phyloP scores from a whole-genome alignment of 2,888 invertebrate species.

The Zygothrica quintamaculata region DNA sequence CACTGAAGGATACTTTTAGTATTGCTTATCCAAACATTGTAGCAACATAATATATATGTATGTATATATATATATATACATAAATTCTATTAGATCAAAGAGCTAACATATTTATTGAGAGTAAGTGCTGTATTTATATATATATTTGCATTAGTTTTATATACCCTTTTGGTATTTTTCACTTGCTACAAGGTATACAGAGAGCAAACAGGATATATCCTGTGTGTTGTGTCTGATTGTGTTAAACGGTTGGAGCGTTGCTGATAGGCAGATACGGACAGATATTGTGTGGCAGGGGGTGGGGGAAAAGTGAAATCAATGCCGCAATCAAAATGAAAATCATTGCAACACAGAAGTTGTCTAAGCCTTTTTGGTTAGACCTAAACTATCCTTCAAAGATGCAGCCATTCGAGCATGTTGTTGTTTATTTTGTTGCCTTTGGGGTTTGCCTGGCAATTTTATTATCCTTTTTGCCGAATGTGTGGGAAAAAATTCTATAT shows the following conservation, averaged over 20 bases:
- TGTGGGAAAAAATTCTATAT: constrained; percentile 56
- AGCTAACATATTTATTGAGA: no score
- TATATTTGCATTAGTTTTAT: constrained; percentile 10
- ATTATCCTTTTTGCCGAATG: constrained; percentile 68
- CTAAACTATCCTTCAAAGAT: constrained; percentile 60
- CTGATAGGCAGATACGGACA: constrained; percentile 46
- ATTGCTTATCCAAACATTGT: no score
- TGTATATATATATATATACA: no score
- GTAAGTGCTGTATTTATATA: no score
- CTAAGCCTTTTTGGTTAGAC: constrained; percentile 64
- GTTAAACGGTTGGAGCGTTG: constrained; percentile 63
- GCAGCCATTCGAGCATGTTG: constrained; percentile 60
- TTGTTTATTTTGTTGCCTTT: constrained; percentile 70
- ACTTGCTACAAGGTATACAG: no score
- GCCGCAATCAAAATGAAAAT: constrained; percentile 69
- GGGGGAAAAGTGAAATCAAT: constrained; percentile 65
- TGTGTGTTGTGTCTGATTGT: constrained; percentile 50
- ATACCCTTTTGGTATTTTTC: neutral
- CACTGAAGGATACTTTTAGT: no score
- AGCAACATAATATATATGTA: no score
- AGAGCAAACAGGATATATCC: constrained; percentile 13
- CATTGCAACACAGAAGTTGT: constrained; percentile 51
- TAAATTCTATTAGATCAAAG: no score
- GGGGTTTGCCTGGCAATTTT: constrained; percentile 62
- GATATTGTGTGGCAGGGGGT: neutral